phyloP scores from a whole-genome alignment of 2,797 vertebrate genomes.

The Helarctos malayanus region DNA sequence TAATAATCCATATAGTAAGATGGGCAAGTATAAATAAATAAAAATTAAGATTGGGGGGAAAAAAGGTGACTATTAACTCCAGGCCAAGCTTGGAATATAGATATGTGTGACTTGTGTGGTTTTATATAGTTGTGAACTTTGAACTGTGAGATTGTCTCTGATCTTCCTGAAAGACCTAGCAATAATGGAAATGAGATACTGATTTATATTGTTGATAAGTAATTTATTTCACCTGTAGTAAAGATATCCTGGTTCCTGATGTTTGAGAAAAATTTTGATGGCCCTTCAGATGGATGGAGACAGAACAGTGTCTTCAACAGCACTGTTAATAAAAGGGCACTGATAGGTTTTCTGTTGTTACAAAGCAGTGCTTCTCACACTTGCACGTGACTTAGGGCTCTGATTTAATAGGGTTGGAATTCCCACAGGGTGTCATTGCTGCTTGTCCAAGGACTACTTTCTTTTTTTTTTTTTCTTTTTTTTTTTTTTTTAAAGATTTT shows the following conservation, averaged over 20 bases:
- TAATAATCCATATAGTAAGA: not conserved
- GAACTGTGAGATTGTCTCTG: constrained; percentile 4
- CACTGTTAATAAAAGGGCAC: not conserved
- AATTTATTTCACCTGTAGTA: constrained; percentile 26
- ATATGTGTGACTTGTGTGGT: not conserved
- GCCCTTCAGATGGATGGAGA: not conserved
- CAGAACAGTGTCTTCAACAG: not conserved
- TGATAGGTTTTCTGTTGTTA: not conserved
- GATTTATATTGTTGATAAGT: not conserved
- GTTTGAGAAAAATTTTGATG: not conserved
- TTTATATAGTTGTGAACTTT: constrained; percentile 18
- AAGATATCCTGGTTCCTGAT: not conserved
- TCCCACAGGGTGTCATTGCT: not conserved
- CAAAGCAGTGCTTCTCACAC: not conserved
- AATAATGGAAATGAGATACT: not conserved
- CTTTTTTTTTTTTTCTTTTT: too few relatives aligned
- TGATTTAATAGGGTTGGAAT: not conserved
- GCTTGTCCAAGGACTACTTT: not conserved
- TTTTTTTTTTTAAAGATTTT: too few relatives aligned
- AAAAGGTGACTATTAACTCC: not conserved
- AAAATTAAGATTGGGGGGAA: constrained; percentile 23
- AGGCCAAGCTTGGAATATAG: not conserved
- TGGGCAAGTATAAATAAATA: not conserved
- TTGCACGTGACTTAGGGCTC: not conserved
- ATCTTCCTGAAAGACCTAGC: not conserved